Evolutionary conservation across 2,888 invertebrate genomes (phyloP).

Genomic region (Oscheius sp.): DNA sequence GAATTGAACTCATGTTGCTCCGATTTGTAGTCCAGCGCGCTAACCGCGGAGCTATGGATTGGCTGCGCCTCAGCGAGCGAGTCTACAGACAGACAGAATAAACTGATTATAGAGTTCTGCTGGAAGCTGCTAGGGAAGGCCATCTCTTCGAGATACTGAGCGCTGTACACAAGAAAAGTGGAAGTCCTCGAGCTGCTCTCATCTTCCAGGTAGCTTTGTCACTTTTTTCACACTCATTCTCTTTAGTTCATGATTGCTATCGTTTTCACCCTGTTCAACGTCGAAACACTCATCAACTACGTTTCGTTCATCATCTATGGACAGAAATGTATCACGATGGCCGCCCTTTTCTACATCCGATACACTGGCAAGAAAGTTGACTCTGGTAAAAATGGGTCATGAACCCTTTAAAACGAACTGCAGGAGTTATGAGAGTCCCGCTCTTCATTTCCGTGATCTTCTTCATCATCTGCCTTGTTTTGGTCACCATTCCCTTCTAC

Average conservation of each 20-base stretch:
- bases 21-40: no score
- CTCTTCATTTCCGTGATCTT: constrained; percentile 58
- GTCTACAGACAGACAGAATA: no score
- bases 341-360: constrained; percentile 56
- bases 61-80: no score
- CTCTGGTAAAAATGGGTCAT: constrained; percentile 22
- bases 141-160: constrained; percentile 21
- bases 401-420: constrained; percentile 17
- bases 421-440: constrained; percentile 68
- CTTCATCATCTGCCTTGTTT: constrained; percentile 58
- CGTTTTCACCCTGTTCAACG: constrained; percentile 50
- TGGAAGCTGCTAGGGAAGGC: constrained; percentile 27
- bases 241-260: constrained; percentile 34
- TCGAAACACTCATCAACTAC: constrained; percentile 57
- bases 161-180: neutral
- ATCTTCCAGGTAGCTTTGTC: constrained; percentile 18
- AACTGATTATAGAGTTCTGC: constrained; percentile 7
- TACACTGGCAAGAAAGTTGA: constrained; percentile 52
- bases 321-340: constrained; percentile 56
- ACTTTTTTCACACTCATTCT: neutral
- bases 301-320: constrained; percentile 60
- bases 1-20: no score
- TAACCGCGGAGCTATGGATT: no score
- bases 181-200: constrained; percentile 32
- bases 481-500: constrained; percentile 69